These are phyloP conservation scores for Natrix natrix DNA, from an alignment of 2,797 vertebrate species.

Conservation along the genomic window DNA sequence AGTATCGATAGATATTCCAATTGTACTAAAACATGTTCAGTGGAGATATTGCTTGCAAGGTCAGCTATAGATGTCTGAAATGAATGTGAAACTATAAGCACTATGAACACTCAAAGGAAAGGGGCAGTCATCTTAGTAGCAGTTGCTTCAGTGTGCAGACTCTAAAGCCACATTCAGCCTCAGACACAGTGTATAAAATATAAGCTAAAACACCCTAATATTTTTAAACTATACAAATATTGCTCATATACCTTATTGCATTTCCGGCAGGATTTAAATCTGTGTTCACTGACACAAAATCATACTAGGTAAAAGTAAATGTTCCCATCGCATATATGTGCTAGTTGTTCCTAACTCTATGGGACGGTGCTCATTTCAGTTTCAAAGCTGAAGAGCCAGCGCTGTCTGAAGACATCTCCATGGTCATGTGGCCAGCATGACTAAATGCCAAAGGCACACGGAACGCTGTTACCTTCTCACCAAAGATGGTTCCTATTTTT, in stretches of 20 bases:
- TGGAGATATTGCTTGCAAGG: background rate
- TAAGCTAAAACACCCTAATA: background rate
- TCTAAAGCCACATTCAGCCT: background rate
- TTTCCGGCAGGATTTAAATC: constrained; percentile 16
- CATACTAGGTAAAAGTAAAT: background rate
- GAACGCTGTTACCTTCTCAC: too few species aligned
- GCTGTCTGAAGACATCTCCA: too few species aligned
- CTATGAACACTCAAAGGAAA: background rate
- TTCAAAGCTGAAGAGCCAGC: too few species aligned
- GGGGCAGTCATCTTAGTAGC: background rate
- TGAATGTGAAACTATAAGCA: background rate
- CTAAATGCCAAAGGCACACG: too few species aligned
- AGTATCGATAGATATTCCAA: background rate
- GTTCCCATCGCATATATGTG: too few species aligned
- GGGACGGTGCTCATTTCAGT: too few species aligned
- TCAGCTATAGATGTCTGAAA: background rate
- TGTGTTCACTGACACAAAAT: constrained; percentile 38
- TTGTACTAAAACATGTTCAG: background rate
- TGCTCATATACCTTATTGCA: background rate
- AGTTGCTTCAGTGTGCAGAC: background rate
- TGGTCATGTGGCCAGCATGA: too few species aligned
- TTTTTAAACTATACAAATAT: background rate
- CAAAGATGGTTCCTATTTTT: too few species aligned
- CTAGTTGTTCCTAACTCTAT: too few species aligned
- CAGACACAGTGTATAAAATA: background rate